Percentiles rank a stretch among this genome's conserved stretches.
Evolutionary conservation across 92 coral and sea anemone genomes (phyloP).

Genomic region (Porites lobata): DNA sequence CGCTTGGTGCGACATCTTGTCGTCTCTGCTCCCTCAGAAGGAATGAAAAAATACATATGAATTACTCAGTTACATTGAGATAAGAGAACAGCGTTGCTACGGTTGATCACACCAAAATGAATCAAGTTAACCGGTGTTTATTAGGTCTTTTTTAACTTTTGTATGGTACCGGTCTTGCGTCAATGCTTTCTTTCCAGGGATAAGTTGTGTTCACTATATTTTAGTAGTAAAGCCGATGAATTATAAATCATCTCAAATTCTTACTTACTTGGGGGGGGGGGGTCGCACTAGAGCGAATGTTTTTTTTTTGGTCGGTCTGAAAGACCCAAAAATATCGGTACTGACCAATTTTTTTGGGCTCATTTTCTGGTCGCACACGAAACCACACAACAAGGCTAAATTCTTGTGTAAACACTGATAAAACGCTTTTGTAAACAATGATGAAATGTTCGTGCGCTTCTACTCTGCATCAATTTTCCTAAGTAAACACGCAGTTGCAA

Average conservation of each 20-base stretch:
- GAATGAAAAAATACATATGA: slow-evolving; percentile 13
- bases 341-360: slow-evolving; percentile 8
- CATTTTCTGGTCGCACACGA: slow-evolving; percentile 27
- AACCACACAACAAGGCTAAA: slow-evolving; percentile 23
- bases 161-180: slow-evolving; percentile 20
- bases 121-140: slow-evolving; percentile 18
- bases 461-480: background rate
- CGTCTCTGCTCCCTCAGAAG: slow-evolving; percentile 21
- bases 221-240: slow-evolving; percentile 16
- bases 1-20: slow-evolving; percentile 23
- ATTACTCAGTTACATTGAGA: slow-evolving; percentile 20
- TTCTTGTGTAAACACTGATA: slow-evolving; percentile 31
- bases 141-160: slow-evolving; percentile 9
- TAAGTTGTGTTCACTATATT: slow-evolving; percentile 19
- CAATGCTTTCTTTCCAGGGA: slow-evolving; percentile 14
- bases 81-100: slow-evolving; percentile 22
- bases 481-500: slow-evolving; percentile 10
- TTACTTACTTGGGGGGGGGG: slow-evolving; percentile 6
- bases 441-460: background rate
- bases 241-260: slow-evolving; percentile 16
- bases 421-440: slow-evolving; percentile 25
- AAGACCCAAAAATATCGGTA: slow-evolving; percentile 18
- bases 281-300: slow-evolving; percentile 1
- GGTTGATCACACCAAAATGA: slow-evolving; percentile 21
- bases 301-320: slow-evolving; percentile 22